Evolutionary conservation across 1,140 invertebrate species (phyloP), one percentile per base, ranked within the genome.

Genomic region (Nylanderia fulva): DNA sequence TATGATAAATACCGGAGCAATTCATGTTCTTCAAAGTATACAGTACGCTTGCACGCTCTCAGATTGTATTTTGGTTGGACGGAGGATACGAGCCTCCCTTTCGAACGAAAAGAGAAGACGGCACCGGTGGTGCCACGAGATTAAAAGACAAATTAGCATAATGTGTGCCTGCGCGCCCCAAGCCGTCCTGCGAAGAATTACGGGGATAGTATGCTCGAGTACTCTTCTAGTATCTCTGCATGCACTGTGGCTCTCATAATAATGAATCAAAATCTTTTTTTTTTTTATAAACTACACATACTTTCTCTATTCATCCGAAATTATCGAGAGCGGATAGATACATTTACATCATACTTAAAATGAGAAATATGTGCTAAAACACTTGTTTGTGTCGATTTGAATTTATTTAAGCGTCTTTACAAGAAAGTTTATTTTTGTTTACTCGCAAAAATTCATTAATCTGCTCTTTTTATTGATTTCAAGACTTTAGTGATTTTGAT

Each of bases 101-200:
- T 48, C 36, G 60, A 61, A 80, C 52, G 87, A 69, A 29, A 86
- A 88, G 88, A 92, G 87, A 89, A 84, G 82, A 85, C 76, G 77
- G 77, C 85, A 85, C 85, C 82, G 88, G 64, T 52, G 79, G 88
- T 69, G 85, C 83, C 85, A 80, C 86, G 90, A 92, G 91, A 93
- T 93, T 93, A 92, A 93, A 93, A 92, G 88, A 86, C 72, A 92
- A 93, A 93, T 93, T 93, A 92, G 92, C 92, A 93, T 93, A 93
- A 93, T 92, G 91, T 88, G 88, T 90, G 85, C 86, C 87, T 86
- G 83, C 86, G 88, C 84, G 69, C 18, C 84, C 84, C 77, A 33
- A 33, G 56, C 48, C 52, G 58, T 54, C 86, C 63, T 72, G 15
- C 69, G 45, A 68, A 56, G 64, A 76, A 76, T 66, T 77, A 77